Evolutionary conservation across 2,113 vertebrate species (phyloP).

Genomic region (Microcebus lehilahytsara): DNA sequence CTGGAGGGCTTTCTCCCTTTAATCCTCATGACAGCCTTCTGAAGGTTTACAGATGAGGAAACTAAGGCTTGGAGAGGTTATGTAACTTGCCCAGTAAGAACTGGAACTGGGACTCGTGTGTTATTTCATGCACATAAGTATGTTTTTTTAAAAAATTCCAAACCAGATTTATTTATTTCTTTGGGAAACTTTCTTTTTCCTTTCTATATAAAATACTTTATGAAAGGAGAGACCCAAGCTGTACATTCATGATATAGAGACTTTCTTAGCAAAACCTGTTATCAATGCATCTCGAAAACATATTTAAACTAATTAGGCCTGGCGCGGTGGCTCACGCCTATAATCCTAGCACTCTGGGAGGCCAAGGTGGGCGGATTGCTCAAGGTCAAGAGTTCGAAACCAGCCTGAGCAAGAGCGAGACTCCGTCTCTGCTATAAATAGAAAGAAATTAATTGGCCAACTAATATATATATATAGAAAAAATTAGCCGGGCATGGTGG

Average conservation of each 20-base stretch:
- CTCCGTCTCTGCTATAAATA: too few species aligned
- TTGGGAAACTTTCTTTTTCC: not conserved
- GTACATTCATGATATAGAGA: not conserved
- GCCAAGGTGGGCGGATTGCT: too few species aligned
- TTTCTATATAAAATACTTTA: slow-evolving; percentile 22
- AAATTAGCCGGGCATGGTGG: too few species aligned
- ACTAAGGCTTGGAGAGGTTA: not conserved
- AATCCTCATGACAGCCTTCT: not conserved
- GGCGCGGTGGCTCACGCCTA: too few species aligned
- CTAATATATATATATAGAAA: too few species aligned
- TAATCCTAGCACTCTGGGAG: too few species aligned
- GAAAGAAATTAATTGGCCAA: too few species aligned
- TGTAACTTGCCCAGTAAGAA: not conserved
- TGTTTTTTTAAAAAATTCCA: not conserved
- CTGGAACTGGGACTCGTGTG: not conserved
- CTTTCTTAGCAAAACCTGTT: not conserved
- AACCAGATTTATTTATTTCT: not conserved
- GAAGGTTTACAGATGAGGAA: not conserved
- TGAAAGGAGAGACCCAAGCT: not conserved
- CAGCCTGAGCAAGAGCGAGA: too few species aligned
- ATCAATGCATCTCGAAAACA: not conserved
- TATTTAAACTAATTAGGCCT: not conserved
- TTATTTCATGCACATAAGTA: not conserved
- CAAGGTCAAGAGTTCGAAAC: too few species aligned
- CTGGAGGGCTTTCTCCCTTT: not conserved